Base-by-base conservation (phyloP, 2,888 invertebrate genomes). In the Sthenelais limicola region DNA sequence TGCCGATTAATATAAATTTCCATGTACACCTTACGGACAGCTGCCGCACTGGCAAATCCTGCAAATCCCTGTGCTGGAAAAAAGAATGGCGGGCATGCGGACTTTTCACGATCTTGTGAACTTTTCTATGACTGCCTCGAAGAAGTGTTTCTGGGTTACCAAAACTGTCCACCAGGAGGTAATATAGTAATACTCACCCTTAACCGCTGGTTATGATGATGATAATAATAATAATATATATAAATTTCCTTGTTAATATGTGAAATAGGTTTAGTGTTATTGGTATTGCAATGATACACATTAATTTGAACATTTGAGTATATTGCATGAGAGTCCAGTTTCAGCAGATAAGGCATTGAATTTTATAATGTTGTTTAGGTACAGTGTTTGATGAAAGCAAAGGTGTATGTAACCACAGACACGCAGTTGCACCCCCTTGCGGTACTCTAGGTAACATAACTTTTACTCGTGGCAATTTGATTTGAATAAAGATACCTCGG, bases 341-440 rank as follows among this genome's bases (percentile, higher is more conserved):
- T n/a, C n/a, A n/a, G n/a, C n/a, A n/a, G n/a, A n/a, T n/a, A n/a
- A n/a, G n/a, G n/a, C 3, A 4, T 54, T 30, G 7, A 5, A 5
- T 54, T 5, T n/a, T 15, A 9, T 4, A 5, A 54, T 54, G 26
- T n/a, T 5, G 7, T 54, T 18, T 18, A 54, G 54, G 54, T 18
- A 12, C 33, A 24, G 56, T 56, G n/a, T 56, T 56, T 56, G 56
- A 56, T 56, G 56, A 56, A 5, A 12, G 30, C 1, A n/a, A 4
- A 2, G 56, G 56, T 15, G 21, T 56, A 1, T 56, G 56, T 15
- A 56, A 56, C 32, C 24, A 32, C 15, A 56, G 15, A 28, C 7
- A 5, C 3, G 3, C 18, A 2, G 56, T 56, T 12, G 18, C 56
- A 3, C 56, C 56, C 9, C 56, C 56, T 1, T 56, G 56, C 33